Evolutionary conservation across 2,797 vertebrate genomes (phyloP), one percentile per base, ranked within the genome.

Genomic region (Danio tinwini): DNA sequence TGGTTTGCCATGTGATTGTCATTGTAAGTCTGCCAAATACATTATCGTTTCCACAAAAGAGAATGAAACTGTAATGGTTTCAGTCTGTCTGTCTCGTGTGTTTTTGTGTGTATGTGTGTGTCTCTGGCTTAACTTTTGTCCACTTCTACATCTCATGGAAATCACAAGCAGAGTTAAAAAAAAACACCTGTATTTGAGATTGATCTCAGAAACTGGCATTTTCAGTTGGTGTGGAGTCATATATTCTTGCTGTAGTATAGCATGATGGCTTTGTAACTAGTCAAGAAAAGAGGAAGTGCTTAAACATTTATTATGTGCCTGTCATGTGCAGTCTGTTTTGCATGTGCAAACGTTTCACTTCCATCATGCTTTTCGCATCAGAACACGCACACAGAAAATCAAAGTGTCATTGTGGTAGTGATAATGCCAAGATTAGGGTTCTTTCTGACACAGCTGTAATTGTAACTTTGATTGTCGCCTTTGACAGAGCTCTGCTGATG

Each of bases 231-330:
- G 1, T 45, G 3, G 10, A 7, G 17, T 19, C 7, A 0, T 13
- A 58, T 9, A 13, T 58, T 55, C 5, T 13, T 45, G 52, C 21
- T 29, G 4, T 45, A 4, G 9, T 55, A 29, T 9, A 45, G 11
- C 7, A 16, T 42, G 39, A 44, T 3, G 39, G 11, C 40, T 70
- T 70, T 40, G 44, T 16, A 58, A 50, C 11, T 44, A 19, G 9
- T 5, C 13, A 7, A 59, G 19, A 69, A 61, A 74, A 70, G 65
- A 78, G 76, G 76, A 70, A 78, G 45, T 74, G 59, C 47, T 64
- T 64, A 1, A 7, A 49, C 12, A 2, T 71, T 29, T 6, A 14
- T 50, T 61, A 16, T 12, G 2, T 58, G 44, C 37, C 45, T 50
- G 53, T 49, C 71, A 47, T 21, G 37, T 62, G 45, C 29, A 40